Percentiles rank a stretch among this genome's conserved stretches.
These are phyloP conservation scores for Catamblyrhynchus diadema DNA, from an alignment of 2,797 vertebrate species.

Conservation along the genomic window DNA sequence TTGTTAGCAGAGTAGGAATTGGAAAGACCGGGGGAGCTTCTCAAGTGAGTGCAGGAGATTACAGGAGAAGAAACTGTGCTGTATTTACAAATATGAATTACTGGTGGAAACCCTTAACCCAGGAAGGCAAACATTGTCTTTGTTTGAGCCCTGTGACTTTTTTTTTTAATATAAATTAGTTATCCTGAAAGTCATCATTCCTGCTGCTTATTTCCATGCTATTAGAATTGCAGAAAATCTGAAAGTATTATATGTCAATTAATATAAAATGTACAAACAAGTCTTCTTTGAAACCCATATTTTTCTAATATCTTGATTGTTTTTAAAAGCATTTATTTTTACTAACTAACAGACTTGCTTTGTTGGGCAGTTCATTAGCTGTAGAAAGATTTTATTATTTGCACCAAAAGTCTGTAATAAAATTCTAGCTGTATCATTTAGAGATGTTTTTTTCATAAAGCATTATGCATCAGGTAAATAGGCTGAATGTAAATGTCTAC, in stretches of 20 bases:
- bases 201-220: conserved; percentile 2
- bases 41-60: not conserved
- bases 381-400: conserved; percentile 67
- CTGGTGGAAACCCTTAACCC: not conserved
- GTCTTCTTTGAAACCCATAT: conserved; percentile 33
- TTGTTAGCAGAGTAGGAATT: not conserved
- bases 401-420: conserved; percentile 60
- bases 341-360: conserved; percentile 73
- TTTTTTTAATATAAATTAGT: not conserved
- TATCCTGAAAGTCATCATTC: not conserved
- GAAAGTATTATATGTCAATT: conserved; percentile 42
- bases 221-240: not conserved
- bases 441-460: conserved; percentile 65
- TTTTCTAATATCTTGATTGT: conserved; percentile 62
- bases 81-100: not conserved
- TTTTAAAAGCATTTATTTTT: conserved; percentile 73
- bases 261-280: conserved; percentile 26
- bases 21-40: not conserved
- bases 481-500: conserved; percentile 70
- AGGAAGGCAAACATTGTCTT: not conserved
- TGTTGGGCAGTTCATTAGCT: conserved; percentile 71
- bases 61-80: not conserved
- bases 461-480: conserved; percentile 70
- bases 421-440: conserved; percentile 57
- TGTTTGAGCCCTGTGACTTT: not conserved